Conservation (phyloP, 2,797 vertebrate genomes). For the Lithobates sylvaticus region DNA sequence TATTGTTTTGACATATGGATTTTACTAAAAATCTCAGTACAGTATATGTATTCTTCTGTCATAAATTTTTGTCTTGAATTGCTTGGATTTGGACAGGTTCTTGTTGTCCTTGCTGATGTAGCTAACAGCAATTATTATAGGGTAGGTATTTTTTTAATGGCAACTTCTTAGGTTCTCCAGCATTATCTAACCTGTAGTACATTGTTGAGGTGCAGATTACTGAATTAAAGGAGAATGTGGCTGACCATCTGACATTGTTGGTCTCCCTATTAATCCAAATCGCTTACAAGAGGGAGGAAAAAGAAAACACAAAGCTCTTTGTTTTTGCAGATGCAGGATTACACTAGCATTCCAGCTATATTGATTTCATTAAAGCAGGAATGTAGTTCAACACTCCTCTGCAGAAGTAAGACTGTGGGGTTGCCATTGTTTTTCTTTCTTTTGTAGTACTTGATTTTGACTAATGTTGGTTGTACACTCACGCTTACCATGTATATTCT, state of each 20-base stretch:
- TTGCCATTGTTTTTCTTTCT: background rate
- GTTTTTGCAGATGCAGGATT: conserved; percentile 81
- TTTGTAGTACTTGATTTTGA: too few species aligned
- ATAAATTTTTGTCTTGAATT: too few species aligned
- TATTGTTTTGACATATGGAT: too few species aligned
- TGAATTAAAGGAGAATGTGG: conserved; percentile 29
- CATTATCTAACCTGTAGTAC: background rate
- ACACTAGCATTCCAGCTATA: conserved; percentile 83
- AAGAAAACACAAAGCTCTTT: conserved; percentile 66
- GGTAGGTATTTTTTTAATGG: too few species aligned
- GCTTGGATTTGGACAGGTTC: too few species aligned
- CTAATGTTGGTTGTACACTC: too few species aligned
- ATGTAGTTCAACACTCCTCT: conserved; percentile 83
- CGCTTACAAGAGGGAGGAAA: background rate
- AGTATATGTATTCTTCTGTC: too few species aligned
- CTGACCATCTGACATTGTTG: conserved; percentile 54
- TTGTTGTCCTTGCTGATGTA: too few species aligned
- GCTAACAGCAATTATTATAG: too few species aligned
- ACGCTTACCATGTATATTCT: too few species aligned
- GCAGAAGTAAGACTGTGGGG: conserved; percentile 66
- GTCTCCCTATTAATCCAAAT: conserved; percentile 52
- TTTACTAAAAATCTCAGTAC: too few species aligned
- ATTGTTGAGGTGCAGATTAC: conserved; percentile 18
- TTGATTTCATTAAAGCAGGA: conserved; percentile 91
- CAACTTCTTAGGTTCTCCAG: background rate